A percentile compares a stretch with the other conserved stretches of the same genome.
Conservation (phyloP, 2,797 vertebrate species). For the Siniperca scherzeri region DNA sequence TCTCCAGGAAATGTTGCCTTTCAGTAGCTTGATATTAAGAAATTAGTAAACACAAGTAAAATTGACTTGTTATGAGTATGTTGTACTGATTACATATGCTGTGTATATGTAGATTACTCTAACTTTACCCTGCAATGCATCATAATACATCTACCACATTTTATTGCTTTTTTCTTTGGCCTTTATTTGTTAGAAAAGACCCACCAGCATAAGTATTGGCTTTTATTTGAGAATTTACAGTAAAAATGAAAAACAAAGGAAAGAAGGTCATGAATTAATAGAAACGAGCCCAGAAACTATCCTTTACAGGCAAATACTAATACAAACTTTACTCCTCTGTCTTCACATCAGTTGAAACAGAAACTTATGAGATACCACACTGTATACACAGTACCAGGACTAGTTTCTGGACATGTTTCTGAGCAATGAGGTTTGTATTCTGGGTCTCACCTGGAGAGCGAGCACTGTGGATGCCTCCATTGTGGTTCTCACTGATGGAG, state of each 20-base stretch:
- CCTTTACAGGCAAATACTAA: not conserved
- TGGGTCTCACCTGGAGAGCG: conserved; percentile 91
- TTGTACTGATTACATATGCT: not conserved
- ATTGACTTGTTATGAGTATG: not conserved
- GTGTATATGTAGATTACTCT: not conserved
- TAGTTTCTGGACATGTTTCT: conserved; percentile 47
- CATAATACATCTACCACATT: not conserved
- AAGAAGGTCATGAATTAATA: not conserved
- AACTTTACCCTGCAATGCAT: not conserved
- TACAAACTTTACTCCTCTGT: not conserved
- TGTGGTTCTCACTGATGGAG: conserved; percentile 90
- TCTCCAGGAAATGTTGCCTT: not conserved
- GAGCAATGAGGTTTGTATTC: not conserved
- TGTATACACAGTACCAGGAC: not conserved
- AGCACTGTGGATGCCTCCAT: conserved; percentile 92
- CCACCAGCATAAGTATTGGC: not conserved
- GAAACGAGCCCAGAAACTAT: conserved; percentile 44
- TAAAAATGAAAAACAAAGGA: conserved; percentile 41
- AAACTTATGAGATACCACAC: not conserved
- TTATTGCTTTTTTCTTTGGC: not conserved
- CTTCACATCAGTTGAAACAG: not conserved
- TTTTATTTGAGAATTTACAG: conserved; percentile 59
- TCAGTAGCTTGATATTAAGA: not conserved
- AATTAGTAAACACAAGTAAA: not conserved
- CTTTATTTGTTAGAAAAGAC: not conserved